Evolutionary conservation across 2,888 invertebrate genomes (phyloP), one percentile per base, ranked within the genome.

Genomic region (Linyphia triangularis): DNA sequence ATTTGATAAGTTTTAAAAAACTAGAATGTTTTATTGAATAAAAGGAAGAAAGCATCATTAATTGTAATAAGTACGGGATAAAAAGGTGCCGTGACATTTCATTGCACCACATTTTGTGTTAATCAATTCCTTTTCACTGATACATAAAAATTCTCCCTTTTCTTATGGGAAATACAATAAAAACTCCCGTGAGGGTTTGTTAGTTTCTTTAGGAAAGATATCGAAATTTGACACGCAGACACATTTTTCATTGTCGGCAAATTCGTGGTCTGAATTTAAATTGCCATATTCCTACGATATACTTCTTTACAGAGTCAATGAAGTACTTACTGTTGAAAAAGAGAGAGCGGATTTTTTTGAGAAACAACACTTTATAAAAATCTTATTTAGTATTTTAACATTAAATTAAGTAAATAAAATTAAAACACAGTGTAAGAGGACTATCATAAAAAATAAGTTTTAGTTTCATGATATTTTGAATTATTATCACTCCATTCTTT

Each of bases 161-260:
- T 51, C n/a, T 3, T 26, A 7, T 6, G 70, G 26, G 70, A 70
- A 1, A 16, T 13, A n/a, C n/a, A 28, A 43, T 43, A 70, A 70
- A 70, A 16, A 51, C 51, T 51, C 51, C n/a, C 51, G 13, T 6
- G 51, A n/a, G 51, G n/a, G 5, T 51, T n/a, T 51, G 5, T n/a
- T 51, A n/a, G n/a, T 51, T 51, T 51, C 51, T 51, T 51, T 51
- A n/a, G 5, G n/a, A 51, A 51, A 16, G 51, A n/a, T 51, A 33
- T 51, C 43, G 70, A 16, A 70, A 43, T 26, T 70, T 70, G 70
- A 70, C 70, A 70, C 70, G 70, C 70, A 70, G 70, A 26, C 70
- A 28, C 70, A 70, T 70, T 70, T 70, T 70, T 70, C 70, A 70
- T 40, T 70, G 70, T 70, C 70, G 43, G 19, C 70, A 70, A 40